Conservation (phyloP, 2,797 vertebrate genomes). For the Natrix natrix region DNA sequence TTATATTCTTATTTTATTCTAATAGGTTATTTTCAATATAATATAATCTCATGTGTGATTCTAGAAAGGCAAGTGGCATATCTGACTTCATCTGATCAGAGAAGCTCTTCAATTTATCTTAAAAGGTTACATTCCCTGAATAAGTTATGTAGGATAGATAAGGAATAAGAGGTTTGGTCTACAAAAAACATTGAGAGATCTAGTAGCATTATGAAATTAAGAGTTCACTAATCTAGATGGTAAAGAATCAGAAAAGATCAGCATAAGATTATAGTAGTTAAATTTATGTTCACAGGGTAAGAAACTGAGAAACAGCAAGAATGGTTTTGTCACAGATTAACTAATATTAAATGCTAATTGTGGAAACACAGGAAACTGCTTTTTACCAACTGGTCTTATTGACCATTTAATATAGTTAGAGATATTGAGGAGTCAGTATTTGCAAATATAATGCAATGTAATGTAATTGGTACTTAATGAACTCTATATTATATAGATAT, state of each 20-base stretch:
- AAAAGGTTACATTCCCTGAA: background rate
- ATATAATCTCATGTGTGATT: background rate
- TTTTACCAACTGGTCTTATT: background rate
- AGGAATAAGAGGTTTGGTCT: background rate
- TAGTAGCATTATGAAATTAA: background rate
- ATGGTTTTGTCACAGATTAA: background rate
- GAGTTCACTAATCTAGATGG: background rate
- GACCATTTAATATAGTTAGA: background rate
- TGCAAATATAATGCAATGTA: background rate
- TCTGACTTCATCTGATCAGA: background rate
- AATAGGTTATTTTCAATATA: background rate
- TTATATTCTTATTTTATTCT: background rate
- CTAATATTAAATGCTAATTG: background rate
- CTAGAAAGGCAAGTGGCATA: background rate
- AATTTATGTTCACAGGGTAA: background rate
- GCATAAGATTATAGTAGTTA: background rate
- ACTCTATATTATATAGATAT: background rate
- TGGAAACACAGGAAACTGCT: background rate
- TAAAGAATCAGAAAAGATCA: background rate
- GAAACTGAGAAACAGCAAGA: background rate
- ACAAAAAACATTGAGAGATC: background rate
- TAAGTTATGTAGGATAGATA: background rate
- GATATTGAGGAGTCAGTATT: background rate
- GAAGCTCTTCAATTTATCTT: background rate
- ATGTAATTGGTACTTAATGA: background rate